A percentile compares a stretch with the other conserved stretches of the same genome.
Evolutionary conservation across 2,888 invertebrate genomes (phyloP).

Genomic region (Hylaea fasciaria): DNA sequence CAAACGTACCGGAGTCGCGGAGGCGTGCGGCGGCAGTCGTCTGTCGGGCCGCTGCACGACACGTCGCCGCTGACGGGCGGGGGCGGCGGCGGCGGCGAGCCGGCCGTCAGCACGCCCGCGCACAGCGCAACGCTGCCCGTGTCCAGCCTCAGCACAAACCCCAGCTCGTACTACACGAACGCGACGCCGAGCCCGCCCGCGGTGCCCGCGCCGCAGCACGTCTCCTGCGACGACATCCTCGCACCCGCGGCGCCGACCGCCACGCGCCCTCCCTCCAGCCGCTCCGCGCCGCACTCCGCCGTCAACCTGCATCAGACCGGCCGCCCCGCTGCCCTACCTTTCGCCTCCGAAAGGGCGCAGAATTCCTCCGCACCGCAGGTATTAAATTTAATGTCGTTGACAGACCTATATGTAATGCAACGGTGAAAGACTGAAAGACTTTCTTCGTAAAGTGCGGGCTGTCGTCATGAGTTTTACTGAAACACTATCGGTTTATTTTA

Average conservation of each 20-base stretch:
- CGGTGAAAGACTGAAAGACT: no score
- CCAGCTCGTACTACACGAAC: constrained; percentile 86
- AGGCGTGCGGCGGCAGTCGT: constrained; percentile 86
- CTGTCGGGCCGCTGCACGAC: constrained; percentile 85
- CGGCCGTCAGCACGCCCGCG: constrained; percentile 77
- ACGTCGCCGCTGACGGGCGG: constrained; percentile 77
- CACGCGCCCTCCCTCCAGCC: constrained; percentile 70
- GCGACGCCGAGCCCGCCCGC: constrained; percentile 85
- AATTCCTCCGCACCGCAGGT: constrained; percentile 48
- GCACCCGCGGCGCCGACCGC: constrained; percentile 62
- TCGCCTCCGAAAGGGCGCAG: constrained; percentile 66
- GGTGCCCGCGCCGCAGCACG: constrained; percentile 69
- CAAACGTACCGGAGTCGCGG: constrained; percentile 85
- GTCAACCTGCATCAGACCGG: constrained; percentile 77
- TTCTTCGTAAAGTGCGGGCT: no score
- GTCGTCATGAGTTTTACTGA: not conserved
- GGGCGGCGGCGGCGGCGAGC: constrained; percentile 65
- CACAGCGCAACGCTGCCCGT: constrained; percentile 83
- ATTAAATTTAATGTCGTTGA: no score
- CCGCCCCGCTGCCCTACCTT: constrained; percentile 70
- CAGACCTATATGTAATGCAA: no score
- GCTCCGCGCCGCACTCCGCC: constrained; percentile 80
- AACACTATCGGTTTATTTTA: constrained; percentile 27
- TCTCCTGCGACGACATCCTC: constrained; percentile 79
- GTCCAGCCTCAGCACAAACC: constrained; percentile 81